These are phyloP conservation scores for Creontiades dilutus DNA, from an alignment of 2,888 invertebrate species.

Conservation along the genomic window DNA sequence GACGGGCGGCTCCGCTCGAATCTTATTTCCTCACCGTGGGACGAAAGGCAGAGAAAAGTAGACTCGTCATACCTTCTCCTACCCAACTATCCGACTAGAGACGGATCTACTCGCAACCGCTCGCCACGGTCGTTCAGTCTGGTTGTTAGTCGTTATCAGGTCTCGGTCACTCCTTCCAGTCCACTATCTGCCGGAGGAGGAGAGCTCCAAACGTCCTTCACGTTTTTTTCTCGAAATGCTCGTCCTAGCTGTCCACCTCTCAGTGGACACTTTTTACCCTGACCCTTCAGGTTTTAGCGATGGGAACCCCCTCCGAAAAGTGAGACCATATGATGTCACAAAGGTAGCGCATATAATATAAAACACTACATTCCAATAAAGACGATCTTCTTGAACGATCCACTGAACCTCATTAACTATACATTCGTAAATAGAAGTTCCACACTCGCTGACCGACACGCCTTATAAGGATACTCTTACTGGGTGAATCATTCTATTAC, in stretches of 20 bases:
- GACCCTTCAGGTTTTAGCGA: too few relatives aligned
- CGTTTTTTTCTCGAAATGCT: neutral
- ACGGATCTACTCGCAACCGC: neutral
- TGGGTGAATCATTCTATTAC: too few relatives aligned
- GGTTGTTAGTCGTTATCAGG: neutral
- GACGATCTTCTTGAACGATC: too few relatives aligned
- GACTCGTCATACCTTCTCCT: neutral
- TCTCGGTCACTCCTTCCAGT: neutral
- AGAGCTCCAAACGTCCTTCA: neutral
- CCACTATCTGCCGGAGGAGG: constrained; percentile 1
- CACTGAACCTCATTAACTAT: too few relatives aligned
- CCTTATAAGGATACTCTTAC: too few relatives aligned
- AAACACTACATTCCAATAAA: too few relatives aligned
- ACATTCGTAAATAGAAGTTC: too few relatives aligned
- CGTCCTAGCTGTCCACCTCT: neutral
- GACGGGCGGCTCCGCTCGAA: neutral
- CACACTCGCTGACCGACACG: too few relatives aligned
- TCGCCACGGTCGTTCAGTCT: constrained; percentile 1
- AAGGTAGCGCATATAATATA: too few relatives aligned
- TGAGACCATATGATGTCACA: too few relatives aligned
- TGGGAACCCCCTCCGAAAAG: too few relatives aligned
- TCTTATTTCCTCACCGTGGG: neutral
- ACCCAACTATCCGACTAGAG: neutral
- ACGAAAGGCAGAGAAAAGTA: neutral
- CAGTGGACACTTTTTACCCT: too few relatives aligned